These are phyloP conservation scores for Dinoponera quadriceps DNA, from an alignment of 1,140 invertebrate genomes.

Conservation along the genomic window DNA sequence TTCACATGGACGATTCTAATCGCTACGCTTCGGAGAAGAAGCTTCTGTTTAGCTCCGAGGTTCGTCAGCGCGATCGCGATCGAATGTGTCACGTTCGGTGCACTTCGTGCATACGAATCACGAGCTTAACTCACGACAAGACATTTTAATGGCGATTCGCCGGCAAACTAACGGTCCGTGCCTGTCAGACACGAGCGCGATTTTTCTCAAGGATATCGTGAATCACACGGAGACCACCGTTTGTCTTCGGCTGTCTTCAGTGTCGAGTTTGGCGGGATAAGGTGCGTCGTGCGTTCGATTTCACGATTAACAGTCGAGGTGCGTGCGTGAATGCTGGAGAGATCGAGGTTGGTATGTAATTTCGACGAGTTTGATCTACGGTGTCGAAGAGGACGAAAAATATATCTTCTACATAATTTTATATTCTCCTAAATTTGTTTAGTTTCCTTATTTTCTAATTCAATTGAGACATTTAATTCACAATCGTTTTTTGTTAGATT, in stretches of 20 bases:
- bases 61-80: slow-evolving; percentile 16
- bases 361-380: not conserved
- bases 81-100: slow-evolving; percentile 61
- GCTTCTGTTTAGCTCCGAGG: not conserved
- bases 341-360: not conserved
- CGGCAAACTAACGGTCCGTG: slow-evolving; percentile 58
- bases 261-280: slow-evolving; percentile 13
- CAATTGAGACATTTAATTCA: too few relatives aligned
- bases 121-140: slow-evolving; percentile 59
- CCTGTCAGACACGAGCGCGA: slow-evolving; percentile 61
- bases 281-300: not conserved
- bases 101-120: slow-evolving; percentile 64
- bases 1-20: slow-evolving; percentile 14
- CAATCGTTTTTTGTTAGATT: too few relatives aligned
- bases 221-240: slow-evolving; percentile 38
- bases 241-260: slow-evolving; percentile 19
- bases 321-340: not conserved
- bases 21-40: slow-evolving; percentile 55
- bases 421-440: too few relatives aligned
- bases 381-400: not conserved
- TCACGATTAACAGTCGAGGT: slow-evolving; percentile 12
- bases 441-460: too few relatives aligned
- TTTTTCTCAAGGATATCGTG: slow-evolving; percentile 20
- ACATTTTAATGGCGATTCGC: slow-evolving; percentile 73
- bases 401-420: too few relatives aligned